A percentile compares a stretch with the other conserved stretches of the same genome.
Conservation (phyloP, 1,140 invertebrate species). For the Anthonomus grandis region DNA sequence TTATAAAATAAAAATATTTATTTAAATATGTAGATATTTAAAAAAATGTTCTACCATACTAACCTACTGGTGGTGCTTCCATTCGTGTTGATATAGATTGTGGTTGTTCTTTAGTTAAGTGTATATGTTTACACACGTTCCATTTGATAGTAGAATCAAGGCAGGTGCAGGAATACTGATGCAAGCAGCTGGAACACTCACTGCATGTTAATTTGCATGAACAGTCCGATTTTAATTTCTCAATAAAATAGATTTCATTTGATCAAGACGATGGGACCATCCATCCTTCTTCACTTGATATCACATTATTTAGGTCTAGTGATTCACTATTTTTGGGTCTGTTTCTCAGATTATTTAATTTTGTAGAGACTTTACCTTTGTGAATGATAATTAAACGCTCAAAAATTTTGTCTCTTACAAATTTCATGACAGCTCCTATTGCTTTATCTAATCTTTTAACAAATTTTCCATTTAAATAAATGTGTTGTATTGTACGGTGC, state of each 20-base stretch:
- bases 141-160: conserved; percentile 18
- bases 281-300: conserved; percentile 2
- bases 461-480: conserved; percentile 16
- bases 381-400: conserved; percentile 2
- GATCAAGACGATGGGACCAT: conserved; percentile 7
- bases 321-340: conserved; percentile 9
- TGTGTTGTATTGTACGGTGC: conserved; percentile 17
- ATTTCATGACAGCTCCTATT: conserved; percentile 10
- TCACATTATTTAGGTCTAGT: conserved; percentile 9
- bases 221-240: conserved; percentile 5
- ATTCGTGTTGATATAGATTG: too few relatives aligned
- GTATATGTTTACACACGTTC: conserved; percentile 28
- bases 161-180: conserved; percentile 21
- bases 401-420: conserved; percentile 21
- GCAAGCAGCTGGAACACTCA: conserved; percentile 16
- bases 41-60: too few relatives aligned
- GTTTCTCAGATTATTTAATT: conserved; percentile 6
- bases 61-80: too few relatives aligned
- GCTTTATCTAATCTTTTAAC: conserved; percentile 17
- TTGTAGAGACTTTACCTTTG: conserved; percentile 16
- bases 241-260: conserved; percentile 8
- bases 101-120: too few relatives aligned
- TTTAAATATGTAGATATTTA: too few relatives aligned
- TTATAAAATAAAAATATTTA: too few relatives aligned
- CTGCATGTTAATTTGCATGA: conserved; percentile 16